Evolutionary conservation across 2,888 invertebrate species (phyloP).

Genomic region (Salticus scenicus): DNA sequence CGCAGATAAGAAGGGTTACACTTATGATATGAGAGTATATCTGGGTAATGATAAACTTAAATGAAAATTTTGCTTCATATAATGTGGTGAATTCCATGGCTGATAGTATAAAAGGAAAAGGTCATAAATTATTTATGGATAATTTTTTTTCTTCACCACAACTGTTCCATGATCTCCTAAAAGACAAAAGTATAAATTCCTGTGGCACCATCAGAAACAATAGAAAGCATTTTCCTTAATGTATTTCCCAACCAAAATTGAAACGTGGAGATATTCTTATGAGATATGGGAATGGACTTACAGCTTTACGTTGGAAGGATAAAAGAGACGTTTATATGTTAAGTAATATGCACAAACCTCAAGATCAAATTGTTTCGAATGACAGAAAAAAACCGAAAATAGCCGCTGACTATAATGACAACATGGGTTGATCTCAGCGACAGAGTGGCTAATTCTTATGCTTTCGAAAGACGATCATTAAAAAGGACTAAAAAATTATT

Average conservation of each 20-base stretch:
- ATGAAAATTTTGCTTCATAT: not conserved
- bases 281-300: no score
- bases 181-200: not conserved
- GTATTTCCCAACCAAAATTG: not conserved
- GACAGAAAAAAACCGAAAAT: no score
- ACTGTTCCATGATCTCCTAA: not conserved
- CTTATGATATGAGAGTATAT: no score
- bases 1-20: no score
- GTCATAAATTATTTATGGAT: no score
- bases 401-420: constrained; percentile 8
- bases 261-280: not conserved
- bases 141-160: constrained; percentile 19
- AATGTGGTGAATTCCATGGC: not conserved
- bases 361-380: not conserved
- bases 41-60: no score
- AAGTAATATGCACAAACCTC: constrained; percentile 13
- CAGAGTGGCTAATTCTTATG: constrained; percentile 28
- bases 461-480: no score
- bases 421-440: constrained; percentile 40
- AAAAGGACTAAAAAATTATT: constrained; percentile 36
- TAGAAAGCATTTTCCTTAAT: constrained; percentile 22
- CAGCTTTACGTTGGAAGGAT: constrained; percentile 18
- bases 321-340: constrained; percentile 18
- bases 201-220: no score
- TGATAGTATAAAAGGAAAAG: no score